phyloP scores from a whole-genome alignment of 2,888 invertebrate species.

The Catocala nupta region DNA sequence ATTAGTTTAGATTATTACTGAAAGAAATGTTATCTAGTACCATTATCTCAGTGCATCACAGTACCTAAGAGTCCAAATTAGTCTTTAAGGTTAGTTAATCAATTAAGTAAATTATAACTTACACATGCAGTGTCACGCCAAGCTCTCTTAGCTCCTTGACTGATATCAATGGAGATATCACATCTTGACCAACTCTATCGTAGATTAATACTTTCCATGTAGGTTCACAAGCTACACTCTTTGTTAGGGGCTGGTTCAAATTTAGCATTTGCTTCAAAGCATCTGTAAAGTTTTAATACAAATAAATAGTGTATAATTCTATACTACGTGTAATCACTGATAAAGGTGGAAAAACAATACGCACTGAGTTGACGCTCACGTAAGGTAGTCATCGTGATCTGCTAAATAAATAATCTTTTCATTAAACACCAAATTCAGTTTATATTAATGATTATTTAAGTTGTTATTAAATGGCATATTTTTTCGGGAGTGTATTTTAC shows the following conservation, averaged over 20 bases:
- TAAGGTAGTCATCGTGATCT: slow-evolving; percentile 53
- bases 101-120: slow-evolving; percentile 72
- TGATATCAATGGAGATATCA: slow-evolving; percentile 98
- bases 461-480: slow-evolving; percentile 30
- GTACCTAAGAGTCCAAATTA: no score
- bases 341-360: slow-evolving; percentile 34
- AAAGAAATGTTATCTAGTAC: no score
- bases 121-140: slow-evolving; percentile 99
- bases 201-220: slow-evolving; percentile 99
- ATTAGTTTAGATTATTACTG: no score
- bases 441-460: slow-evolving; percentile 23
- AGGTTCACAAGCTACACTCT: slow-evolving; percentile 93
- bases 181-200: slow-evolving; percentile 98
- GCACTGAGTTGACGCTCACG: slow-evolving; percentile 67
- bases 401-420: slow-evolving; percentile 27
- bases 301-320: slow-evolving; percentile 17
- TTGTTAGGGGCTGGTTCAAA: slow-evolving; percentile 93
- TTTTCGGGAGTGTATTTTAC: slow-evolving; percentile 33
- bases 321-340: slow-evolving; percentile 40
- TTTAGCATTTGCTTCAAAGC: slow-evolving; percentile 98
- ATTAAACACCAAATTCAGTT: slow-evolving; percentile 35
- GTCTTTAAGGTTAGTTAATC: no score
- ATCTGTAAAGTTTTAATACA: slow-evolving; percentile 86
- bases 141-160: slow-evolving; percentile 98
- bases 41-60: no score